A percentile compares a stretch with the other conserved stretches of the same genome.
These are phyloP conservation scores for Lampris megalopsis DNA, from an alignment of 2,113 vertebrate genomes.

Conservation along the genomic window DNA sequence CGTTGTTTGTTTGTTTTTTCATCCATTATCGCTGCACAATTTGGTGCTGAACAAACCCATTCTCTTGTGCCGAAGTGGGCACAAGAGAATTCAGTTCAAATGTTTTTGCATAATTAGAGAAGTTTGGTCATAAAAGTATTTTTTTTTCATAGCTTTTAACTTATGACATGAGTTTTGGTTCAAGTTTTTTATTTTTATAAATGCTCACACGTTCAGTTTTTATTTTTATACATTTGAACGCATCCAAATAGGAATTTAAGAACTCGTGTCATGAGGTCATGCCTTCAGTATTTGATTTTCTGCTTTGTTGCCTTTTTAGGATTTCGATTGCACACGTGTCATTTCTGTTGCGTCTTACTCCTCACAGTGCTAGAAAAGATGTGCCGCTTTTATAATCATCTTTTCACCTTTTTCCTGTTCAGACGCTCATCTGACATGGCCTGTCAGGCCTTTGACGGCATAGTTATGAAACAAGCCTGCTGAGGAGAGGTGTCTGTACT, in stretches of 20 bases:
- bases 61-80: not conserved
- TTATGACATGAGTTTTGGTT: constrained; percentile 69
- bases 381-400: constrained; percentile 13
- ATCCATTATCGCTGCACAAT: not conserved
- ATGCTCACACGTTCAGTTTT: no score
- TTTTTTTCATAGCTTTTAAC: constrained; percentile 34
- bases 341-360: constrained; percentile 38
- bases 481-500: constrained; percentile 6
- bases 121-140: no score
- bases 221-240: constrained; percentile 13
- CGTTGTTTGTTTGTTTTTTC: not conserved
- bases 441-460: constrained; percentile 50
- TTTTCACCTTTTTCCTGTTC: constrained; percentile 32
- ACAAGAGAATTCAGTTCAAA: constrained; percentile 3
- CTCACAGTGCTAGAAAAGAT: constrained; percentile 23
- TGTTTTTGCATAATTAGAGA: constrained; percentile 4
- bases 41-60: not conserved
- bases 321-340: constrained; percentile 48
- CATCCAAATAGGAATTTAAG: constrained; percentile 31
- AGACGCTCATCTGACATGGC: constrained; percentile 41
- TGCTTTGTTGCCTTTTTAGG: constrained; percentile 67
- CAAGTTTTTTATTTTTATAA: constrained; percentile 35
- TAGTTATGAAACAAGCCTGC: constrained; percentile 12
- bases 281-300: constrained; percentile 61
- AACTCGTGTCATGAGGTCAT: constrained; percentile 41